phyloP scores from a whole-genome alignment of 2,888 invertebrate species.

The Drosophila subsilvestris region DNA sequence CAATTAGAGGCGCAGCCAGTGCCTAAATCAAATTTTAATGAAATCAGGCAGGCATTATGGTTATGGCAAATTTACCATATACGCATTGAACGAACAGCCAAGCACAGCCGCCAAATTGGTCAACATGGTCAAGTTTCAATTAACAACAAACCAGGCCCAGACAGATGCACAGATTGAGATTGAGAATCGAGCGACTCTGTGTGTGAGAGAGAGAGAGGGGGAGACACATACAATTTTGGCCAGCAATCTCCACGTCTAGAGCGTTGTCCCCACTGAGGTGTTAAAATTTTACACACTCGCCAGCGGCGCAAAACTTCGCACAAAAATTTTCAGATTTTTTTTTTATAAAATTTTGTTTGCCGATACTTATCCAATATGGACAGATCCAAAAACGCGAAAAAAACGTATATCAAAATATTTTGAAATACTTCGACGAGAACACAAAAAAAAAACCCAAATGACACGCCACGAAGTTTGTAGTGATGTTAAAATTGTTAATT shows the following conservation, averaged over 20 bases:
- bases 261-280: conserved; percentile 67
- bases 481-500: conserved; percentile 82
- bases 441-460: conserved; percentile 27
- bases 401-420: conserved; percentile 28
- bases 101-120: conserved; percentile 69
- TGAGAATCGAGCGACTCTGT: conserved; percentile 3
- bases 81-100: conserved; percentile 53
- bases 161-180: conserved; percentile 64
- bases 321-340: conserved; percentile 26
- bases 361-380: conserved; percentile 46
- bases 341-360: conserved; percentile 5
- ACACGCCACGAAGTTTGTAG: conserved; percentile 73
- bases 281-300: conserved; percentile 80
- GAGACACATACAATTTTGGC: conserved; percentile 18
- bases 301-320: conserved; percentile 64
- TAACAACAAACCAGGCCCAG: conserved; percentile 60
- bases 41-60: conserved; percentile 74
- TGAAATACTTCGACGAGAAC: conserved; percentile 24
- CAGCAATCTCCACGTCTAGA: conserved; percentile 16
- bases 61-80: conserved; percentile 82
- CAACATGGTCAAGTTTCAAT: conserved; percentile 80
- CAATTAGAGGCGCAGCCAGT: conserved; percentile 72
- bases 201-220: background rate
- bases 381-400: conserved; percentile 31
- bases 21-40: conserved; percentile 79